Evolutionary conservation across 1,140 invertebrate genomes (phyloP).

Genomic region (Drosophila bifasciata): DNA sequence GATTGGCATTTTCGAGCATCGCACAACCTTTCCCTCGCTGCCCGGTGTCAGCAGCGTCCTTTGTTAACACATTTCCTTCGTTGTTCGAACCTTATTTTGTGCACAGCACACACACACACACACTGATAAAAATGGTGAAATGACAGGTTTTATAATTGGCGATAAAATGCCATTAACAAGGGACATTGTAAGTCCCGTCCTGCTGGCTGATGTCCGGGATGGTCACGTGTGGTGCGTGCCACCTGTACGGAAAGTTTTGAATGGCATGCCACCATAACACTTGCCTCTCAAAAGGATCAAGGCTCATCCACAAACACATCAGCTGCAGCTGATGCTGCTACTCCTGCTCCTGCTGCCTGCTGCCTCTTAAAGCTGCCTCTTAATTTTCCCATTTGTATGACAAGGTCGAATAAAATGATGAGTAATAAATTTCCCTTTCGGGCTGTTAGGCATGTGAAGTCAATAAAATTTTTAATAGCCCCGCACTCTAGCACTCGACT

Average conservation of each 20-base stretch:
- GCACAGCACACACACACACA: conserved; percentile 42
- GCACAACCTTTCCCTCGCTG: conserved; percentile 13
- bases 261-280: conserved; percentile 32
- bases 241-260: conserved; percentile 42
- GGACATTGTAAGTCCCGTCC: conserved; percentile 32
- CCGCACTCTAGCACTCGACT: conserved; percentile 23
- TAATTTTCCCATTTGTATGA: conserved; percentile 23
- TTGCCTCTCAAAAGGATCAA: conserved; percentile 13
- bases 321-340: conserved; percentile 41
- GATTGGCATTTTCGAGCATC: conserved; percentile 73
- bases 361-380: conserved; percentile 30
- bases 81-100: conserved; percentile 40
- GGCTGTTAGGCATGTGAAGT: conserved; percentile 48
- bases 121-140: conserved; percentile 72
- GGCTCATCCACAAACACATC: conserved; percentile 8
- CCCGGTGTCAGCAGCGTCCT: conserved; percentile 28
- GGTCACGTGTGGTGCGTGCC: conserved; percentile 57
- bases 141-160: conserved; percentile 79
- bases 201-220: conserved; percentile 17
- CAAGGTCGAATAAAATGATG: conserved; percentile 20
- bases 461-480: conserved; percentile 69
- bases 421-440: conserved; percentile 49
- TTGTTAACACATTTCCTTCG: conserved; percentile 48
- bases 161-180: conserved; percentile 78
- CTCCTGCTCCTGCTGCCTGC: conserved; percentile 4